A percentile compares a stretch with the other conserved stretches of the same genome.
Conservation (phyloP, 2,797 vertebrate species). For the Danionella dracula region DNA sequence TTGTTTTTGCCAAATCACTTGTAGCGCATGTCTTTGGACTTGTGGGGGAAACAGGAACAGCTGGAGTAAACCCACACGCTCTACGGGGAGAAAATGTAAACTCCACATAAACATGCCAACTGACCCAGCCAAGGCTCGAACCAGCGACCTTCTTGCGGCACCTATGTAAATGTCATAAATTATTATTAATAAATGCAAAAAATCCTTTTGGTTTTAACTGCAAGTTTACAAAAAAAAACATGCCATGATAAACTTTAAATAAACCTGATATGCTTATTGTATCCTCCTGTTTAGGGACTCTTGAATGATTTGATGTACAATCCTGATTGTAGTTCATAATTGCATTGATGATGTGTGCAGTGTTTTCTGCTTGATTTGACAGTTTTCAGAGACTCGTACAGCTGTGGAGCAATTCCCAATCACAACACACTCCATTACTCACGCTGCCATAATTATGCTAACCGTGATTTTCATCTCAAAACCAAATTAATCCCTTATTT, state of each 20-base stretch:
- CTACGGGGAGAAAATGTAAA: too few species aligned
- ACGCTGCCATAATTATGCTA: constrained; percentile 36
- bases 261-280: background rate
- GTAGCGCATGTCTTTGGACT: too few species aligned
- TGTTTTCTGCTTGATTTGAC: constrained; percentile 30
- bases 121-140: too few species aligned
- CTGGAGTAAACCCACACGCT: too few species aligned
- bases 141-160: too few species aligned
- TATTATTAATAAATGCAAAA: too few species aligned
- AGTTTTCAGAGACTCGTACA: constrained; percentile 11
- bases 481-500: constrained; percentile 41
- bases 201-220: too few species aligned
- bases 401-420: constrained; percentile 33
- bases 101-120: too few species aligned
- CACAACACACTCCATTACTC: constrained; percentile 38
- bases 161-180: too few species aligned
- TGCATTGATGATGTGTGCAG: constrained; percentile 3
- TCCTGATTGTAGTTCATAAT: constrained; percentile 17
- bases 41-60: too few species aligned
- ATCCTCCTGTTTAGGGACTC: background rate
- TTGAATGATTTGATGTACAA: constrained; percentile 19
- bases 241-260: background rate
- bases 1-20: too few species aligned
- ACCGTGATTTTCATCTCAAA: constrained; percentile 32
- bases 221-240: too few species aligned